Base-by-base conservation (phyloP, 2,797 vertebrate genomes). In the Notamacropus eugenii region DNA sequence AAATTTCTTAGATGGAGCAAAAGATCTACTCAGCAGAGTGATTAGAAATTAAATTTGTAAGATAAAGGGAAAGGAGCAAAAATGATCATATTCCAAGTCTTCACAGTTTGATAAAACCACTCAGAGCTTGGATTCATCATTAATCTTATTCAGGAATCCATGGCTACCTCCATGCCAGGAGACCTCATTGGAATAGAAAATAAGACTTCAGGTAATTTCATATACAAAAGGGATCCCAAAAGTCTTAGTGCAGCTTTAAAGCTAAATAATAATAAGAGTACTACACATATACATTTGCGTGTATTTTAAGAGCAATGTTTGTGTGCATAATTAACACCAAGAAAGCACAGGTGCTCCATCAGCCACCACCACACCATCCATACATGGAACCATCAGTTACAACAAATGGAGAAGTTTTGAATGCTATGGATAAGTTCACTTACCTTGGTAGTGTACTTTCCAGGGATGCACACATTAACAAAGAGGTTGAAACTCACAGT, bases 1-100 rank as follows among this genome's bases (percentile, higher is more conserved):
- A 40, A 9, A 94, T 92, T 90, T 2, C 40, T 54, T 93, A 62
- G 31, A n/a, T 93, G 12, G 62, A 9, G 22, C 31, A 54, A 55
- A 57, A 34, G 16, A 55, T 90, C 14, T 90, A 6, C 24, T 5
- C 5, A 28, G 40, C 13, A n/a, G 34, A 93, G 14, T 52, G 55
- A 92, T 59, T 56, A n/a, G 90, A 93, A 93, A 91, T 57, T 24
- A 56, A 27, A 95, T 92, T 82, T 54, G 8, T 55, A 50, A 92
- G 29, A 22, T 90, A 90, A 46, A 82, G 28, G 91, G 54, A 54
- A 34, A 19, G 90, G n/a, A 11, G 62, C 34, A 4, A 52, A 52
- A 40, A 34, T 27, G 22, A 6, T 91, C 5, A 54, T 82, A 82
- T 0, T 82, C 40, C 46, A 74, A 40, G 2, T 22, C 40, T 82